These are phyloP conservation scores for Scatophagus argus DNA, from an alignment of 2,113 vertebrate species.

Conservation along the genomic window DNA sequence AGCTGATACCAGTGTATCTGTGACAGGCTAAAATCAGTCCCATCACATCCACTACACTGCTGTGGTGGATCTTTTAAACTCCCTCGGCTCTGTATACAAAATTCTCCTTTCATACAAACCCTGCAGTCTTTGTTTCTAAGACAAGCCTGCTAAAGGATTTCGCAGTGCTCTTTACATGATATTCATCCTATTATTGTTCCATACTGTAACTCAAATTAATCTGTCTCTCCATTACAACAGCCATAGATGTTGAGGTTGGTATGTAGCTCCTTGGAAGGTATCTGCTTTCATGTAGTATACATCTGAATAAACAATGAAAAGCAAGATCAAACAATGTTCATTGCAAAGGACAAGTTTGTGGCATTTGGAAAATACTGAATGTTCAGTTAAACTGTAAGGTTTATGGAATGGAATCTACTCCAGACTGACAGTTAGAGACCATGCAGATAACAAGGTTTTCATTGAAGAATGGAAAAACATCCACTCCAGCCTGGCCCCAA, in stretches of 20 bases:
- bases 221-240: background rate
- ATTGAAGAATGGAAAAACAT: background rate
- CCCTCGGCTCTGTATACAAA: background rate
- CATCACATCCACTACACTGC: background rate
- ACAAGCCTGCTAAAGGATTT: slow-evolving; percentile 21
- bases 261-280: slow-evolving; percentile 15
- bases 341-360: slow-evolving; percentile 11
- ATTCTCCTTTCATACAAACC: slow-evolving; percentile 6
- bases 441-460: background rate
- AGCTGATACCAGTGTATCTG: background rate
- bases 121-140: slow-evolving; percentile 6
- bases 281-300: no score
- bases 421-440: background rate
- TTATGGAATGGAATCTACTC: no score
- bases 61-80: slow-evolving; percentile 5
- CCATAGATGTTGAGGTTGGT: slow-evolving; percentile 16
- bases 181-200: slow-evolving; percentile 27
- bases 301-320: slow-evolving; percentile 54
- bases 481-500: background rate
- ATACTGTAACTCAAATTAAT: slow-evolving; percentile 23
- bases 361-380: slow-evolving; percentile 22
- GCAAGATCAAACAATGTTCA: slow-evolving; percentile 20
- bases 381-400: no score
- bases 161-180: background rate
- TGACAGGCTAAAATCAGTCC: slow-evolving; percentile 7